Percentiles rank a stretch among this genome's conserved stretches.
Evolutionary conservation across 2,113 vertebrate genomes (phyloP).

Genomic region (Chelonoidis abingdonii): DNA sequence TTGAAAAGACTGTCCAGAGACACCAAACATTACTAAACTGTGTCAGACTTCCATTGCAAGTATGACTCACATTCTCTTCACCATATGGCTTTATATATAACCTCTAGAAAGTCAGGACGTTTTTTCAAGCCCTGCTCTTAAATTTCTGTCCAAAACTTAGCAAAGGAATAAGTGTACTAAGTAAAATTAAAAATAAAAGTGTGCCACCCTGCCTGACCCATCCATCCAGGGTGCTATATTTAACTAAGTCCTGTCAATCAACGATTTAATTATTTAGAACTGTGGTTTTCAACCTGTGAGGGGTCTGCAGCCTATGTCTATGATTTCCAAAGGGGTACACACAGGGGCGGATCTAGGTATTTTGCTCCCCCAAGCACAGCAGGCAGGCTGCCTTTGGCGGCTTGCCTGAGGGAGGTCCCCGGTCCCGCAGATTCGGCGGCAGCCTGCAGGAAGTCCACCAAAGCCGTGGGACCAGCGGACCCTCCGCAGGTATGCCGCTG

Average conservation of each 20-base stretch:
- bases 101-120: rapidly evolving
- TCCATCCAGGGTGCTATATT: not conserved
- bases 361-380: too few relatives aligned
- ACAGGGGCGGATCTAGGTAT: too few relatives aligned
- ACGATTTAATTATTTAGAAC: not conserved
- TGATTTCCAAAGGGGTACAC: not conserved
- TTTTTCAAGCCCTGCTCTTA: rapidly evolving
- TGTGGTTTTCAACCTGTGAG: too few relatives aligned
- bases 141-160: rapidly evolving
- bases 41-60: rapidly evolving
- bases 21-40: rapidly evolving
- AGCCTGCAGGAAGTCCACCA: too few relatives aligned
- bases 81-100: rapidly evolving
- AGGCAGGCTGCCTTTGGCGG: too few relatives aligned
- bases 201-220: not conserved
- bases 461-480: too few relatives aligned
- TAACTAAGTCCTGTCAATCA: not conserved
- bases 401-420: too few relatives aligned
- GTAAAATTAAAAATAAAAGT: not conserved
- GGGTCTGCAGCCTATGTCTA: too few relatives aligned
- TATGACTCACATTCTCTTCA: rapidly evolving
- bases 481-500: too few relatives aligned
- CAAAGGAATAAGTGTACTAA: not conserved
- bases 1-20: rapidly evolving
- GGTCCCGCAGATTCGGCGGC: too few relatives aligned